Evolutionary conservation across 2,888 invertebrate genomes (phyloP).

Genomic region (Elegia similella): DNA sequence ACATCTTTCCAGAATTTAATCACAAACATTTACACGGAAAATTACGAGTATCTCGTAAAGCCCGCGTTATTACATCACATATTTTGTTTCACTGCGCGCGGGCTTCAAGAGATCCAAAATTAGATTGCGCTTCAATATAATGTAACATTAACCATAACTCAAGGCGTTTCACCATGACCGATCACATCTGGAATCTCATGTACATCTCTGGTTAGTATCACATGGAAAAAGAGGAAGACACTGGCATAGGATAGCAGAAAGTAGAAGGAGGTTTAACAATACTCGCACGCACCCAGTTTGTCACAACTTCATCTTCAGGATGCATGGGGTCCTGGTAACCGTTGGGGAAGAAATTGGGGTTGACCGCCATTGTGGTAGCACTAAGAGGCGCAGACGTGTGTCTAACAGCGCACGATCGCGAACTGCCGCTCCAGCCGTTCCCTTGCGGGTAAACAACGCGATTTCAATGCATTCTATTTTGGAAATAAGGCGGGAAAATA

Average conservation of each 20-base stretch:
- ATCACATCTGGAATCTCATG: constrained; percentile 25
- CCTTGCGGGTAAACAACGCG: constrained; percentile 73
- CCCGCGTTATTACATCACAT: constrained; percentile 66
- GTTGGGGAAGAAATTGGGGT: constrained; percentile 78
- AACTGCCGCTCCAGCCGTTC: constrained; percentile 71
- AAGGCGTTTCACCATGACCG: constrained; percentile 28
- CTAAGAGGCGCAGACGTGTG: constrained; percentile 60
- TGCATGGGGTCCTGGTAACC: constrained; percentile 78
- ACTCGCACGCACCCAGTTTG: constrained; percentile 81
- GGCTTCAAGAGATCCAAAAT: constrained; percentile 61
- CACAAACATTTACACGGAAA: constrained; percentile 31
- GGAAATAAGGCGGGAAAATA: constrained; percentile 75
- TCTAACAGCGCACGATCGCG: constrained; percentile 67
- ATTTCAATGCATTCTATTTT: constrained; percentile 80
- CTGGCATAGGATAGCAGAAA: constrained; percentile 22
- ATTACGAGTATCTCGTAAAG: constrained; percentile 40
- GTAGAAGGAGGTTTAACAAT: constrained; percentile 27
- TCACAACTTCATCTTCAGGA: constrained; percentile 81
- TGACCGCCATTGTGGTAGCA: constrained; percentile 63
- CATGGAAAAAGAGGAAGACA: constrained; percentile 13
- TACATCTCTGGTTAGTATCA: neutral
- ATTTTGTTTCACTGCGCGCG: constrained; percentile 66
- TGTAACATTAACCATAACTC: constrained; percentile 27
- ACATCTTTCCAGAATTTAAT: neutral
- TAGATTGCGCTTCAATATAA: constrained; percentile 49